These are phyloP conservation scores for Megastigmus dorsalis DNA, from an alignment of 2,888 invertebrate genomes.

Conservation along the genomic window DNA sequence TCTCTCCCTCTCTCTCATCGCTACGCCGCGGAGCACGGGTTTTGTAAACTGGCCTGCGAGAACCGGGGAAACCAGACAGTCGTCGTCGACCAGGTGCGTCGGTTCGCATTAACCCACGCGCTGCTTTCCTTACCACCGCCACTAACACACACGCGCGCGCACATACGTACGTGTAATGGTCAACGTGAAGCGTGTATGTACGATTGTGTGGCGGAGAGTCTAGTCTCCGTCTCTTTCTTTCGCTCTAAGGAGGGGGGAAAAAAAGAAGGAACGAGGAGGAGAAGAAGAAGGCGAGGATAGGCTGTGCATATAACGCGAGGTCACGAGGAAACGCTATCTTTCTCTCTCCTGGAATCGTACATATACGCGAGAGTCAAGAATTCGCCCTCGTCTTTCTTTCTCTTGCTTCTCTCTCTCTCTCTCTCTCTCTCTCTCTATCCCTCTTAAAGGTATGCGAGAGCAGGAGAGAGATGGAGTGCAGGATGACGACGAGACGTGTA, in stretches of 20 bases:
- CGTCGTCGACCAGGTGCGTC: constrained; percentile 43
- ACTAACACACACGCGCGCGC: too few relatives aligned
- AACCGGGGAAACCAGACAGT: constrained; percentile 70
- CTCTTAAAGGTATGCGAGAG: not conserved
- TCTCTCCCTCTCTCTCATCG: constrained; percentile 43
- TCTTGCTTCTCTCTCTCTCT: constrained; percentile 10
- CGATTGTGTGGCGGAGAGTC: constrained; percentile 16
- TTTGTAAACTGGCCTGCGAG: constrained; percentile 65
- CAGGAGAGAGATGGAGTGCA: too few relatives aligned
- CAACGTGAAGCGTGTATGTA: not conserved
- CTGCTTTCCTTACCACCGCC: constrained; percentile 32
- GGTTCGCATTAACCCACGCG: constrained; percentile 49
- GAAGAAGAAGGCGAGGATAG: constrained; percentile 3
- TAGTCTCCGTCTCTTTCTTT: not conserved
- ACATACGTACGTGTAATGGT: constrained; percentile 24
- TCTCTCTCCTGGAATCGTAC: constrained; percentile 6
- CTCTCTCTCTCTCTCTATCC: constrained; percentile 19
- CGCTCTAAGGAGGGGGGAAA: not conserved
- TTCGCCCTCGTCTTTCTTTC: constrained; percentile 26
- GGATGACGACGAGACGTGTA: constrained; percentile 27
- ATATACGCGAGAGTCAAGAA: too few relatives aligned
- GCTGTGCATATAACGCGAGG: constrained; percentile 24
- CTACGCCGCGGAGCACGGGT: not conserved
- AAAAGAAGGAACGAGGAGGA: not conserved
- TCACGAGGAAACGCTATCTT: constrained; percentile 31